Conservation (phyloP, 1,140 invertebrate genomes). For the Sitobion miscanthi region DNA sequence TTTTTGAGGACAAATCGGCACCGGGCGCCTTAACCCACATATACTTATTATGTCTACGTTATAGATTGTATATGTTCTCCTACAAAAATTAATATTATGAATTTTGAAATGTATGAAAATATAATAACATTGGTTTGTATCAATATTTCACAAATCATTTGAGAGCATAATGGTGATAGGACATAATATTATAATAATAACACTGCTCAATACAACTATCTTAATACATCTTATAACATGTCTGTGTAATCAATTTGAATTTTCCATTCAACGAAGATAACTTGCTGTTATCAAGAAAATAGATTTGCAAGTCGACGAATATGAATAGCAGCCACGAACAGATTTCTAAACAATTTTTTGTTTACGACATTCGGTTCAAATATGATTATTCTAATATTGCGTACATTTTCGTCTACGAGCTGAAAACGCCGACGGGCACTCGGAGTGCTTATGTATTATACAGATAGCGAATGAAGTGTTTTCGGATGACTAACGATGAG, state of each 20-base stretch:
- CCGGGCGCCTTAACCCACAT: too few species aligned
- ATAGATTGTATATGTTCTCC: too few species aligned
- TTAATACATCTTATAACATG: neutral
- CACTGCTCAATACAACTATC: neutral
- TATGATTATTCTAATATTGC: conserved; percentile 5
- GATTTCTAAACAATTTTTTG: neutral
- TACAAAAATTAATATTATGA: too few species aligned
- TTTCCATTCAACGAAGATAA: neutral
- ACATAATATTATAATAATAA: neutral
- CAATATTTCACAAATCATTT: neutral
- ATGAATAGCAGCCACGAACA: neutral
- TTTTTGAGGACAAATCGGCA: too few species aligned
- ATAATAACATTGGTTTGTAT: neutral
- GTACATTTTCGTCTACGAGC: neutral
- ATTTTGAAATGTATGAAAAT: too few species aligned
- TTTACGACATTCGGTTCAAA: neutral
- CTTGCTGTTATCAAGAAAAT: neutral
- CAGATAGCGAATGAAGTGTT: conserved; percentile 34
- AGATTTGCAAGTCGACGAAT: neutral
- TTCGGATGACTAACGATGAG: conserved; percentile 35
- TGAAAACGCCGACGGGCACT: neutral
- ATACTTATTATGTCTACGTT: too few species aligned
- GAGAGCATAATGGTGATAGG: neutral
- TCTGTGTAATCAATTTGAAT: neutral
- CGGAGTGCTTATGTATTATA: neutral